Conservation (phyloP, 2,888 invertebrate genomes). For the Aproaerema taeniolella region DNA sequence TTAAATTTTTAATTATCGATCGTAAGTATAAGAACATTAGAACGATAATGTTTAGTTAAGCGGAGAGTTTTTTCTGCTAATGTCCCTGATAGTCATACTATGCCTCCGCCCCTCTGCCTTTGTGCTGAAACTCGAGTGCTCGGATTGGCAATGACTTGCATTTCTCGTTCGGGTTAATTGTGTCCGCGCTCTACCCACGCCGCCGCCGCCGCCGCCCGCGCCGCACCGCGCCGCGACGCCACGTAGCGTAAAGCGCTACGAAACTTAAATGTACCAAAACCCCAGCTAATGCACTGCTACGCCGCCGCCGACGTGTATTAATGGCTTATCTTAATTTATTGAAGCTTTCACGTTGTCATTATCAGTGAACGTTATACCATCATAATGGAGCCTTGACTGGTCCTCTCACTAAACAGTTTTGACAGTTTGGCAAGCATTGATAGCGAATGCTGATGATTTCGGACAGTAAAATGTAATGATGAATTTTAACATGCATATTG, state of each 20-base stretch:
- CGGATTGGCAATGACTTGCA: constrained; percentile 69
- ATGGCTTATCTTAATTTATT: constrained; percentile 27
- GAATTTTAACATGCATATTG: constrained; percentile 38
- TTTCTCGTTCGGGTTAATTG: constrained; percentile 61
- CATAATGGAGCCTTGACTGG: constrained; percentile 25
- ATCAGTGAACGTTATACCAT: constrained; percentile 23
- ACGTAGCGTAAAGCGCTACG: constrained; percentile 32
- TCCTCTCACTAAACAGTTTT: constrained; percentile 39
- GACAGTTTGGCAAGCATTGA: no score
- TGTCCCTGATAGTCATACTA: constrained; percentile 43
- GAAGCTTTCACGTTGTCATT: constrained; percentile 20
- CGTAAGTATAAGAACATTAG: no score
- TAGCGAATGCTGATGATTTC: no score
- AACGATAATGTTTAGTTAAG: no score
- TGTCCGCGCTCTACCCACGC: constrained; percentile 36
- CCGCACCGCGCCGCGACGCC: neutral
- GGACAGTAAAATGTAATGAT: constrained; percentile 39
- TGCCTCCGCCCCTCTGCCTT: constrained; percentile 43
- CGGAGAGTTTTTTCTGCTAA: constrained; percentile 38
- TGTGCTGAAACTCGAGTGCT: constrained; percentile 61
- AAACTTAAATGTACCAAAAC: constrained; percentile 37
- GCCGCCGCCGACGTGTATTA: constrained; percentile 28
- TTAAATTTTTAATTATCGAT: no score
- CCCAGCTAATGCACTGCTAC: constrained; percentile 37
- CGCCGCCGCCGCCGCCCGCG: constrained; percentile 12